Conservation (phyloP, 2,113 vertebrate genomes). For the Collichthys lucidus region DNA sequence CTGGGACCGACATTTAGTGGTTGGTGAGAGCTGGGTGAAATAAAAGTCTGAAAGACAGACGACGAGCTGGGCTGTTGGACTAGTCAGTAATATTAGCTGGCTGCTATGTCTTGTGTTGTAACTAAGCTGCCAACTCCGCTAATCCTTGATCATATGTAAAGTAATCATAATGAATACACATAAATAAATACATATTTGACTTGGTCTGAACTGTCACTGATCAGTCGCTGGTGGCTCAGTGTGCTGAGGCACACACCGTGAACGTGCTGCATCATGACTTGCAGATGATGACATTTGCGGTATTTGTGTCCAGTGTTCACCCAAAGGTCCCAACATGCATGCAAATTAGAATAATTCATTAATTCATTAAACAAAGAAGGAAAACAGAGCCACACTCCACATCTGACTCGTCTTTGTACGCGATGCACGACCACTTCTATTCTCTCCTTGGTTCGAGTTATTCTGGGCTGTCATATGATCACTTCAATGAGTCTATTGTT, state of each 20-base stretch:
- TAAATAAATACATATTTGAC: neutral
- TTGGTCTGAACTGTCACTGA: neutral
- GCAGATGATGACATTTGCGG: constrained; percentile 61
- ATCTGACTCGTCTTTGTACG: neutral
- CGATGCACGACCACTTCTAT: constrained; percentile 22
- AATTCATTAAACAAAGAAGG: constrained; percentile 24
- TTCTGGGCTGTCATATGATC: constrained; percentile 57
- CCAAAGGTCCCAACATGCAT: constrained; percentile 42
- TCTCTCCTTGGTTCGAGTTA: constrained; percentile 46
- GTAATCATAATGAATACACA: too few species aligned
- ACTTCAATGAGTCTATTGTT: constrained; percentile 66
- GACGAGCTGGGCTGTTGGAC: too few species aligned
- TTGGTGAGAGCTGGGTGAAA: too few species aligned
- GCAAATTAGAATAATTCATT: constrained; percentile 34
- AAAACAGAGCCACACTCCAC: constrained; percentile 2
- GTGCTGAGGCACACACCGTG: neutral
- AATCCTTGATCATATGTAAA: too few species aligned
- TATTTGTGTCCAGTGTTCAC: constrained; percentile 18
- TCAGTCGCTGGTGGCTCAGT: constrained; percentile 7
- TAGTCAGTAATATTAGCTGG: too few species aligned
- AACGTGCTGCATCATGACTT: constrained; percentile 47
- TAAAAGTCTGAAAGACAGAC: too few species aligned
- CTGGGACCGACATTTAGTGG: too few species aligned
- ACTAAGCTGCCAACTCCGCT: too few species aligned
- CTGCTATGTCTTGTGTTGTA: too few species aligned